Evolutionary conservation across 2,888 invertebrate species (phyloP), one percentile per base, ranked within the genome.

Genomic region (Epistrophella euchroma): DNA sequence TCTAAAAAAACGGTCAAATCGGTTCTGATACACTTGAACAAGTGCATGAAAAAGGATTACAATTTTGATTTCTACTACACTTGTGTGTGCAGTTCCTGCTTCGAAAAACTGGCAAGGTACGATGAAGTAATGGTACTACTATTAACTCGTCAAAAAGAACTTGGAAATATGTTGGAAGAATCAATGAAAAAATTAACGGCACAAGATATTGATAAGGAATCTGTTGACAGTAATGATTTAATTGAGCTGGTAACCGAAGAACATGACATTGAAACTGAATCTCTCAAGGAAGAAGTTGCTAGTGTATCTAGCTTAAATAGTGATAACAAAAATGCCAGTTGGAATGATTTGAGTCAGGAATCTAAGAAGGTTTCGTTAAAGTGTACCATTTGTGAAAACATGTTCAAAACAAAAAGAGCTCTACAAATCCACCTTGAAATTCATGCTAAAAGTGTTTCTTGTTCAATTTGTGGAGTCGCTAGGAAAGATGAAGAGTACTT

Each of bases 61-160:
- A 86, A 88, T 13, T 88, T 91, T 5, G 89, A 88, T 76, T 80
- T 86, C 13, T 86, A 85, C 4, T 86, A 85, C 4, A 87, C 89
- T 9, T 89, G 88, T 58, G 88, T 91, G 0, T 91, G 91, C 35
- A 87, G 81, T 0, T 88, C 90, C 0, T 91, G 92, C 77, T 91
- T 89, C 47, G 87, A 80, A 2, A 90, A 91, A 60, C 80, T 91
- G 13, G 81, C 90, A 0, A 90, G 90, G 5, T 91, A 91, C 62
- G 91, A 91, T 64, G 81, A 89, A 32, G 89, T 91, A 55, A 91
- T 91, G 92, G 81, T 91, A 0, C 91, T 89, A 60, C 86, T 91
- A 15, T 89, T 91, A 87, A 88, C 89, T 7, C 89, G 89, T 6
- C 91, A 91, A 85, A 91, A 89, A 50, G 88, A 89, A 17, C 88